phyloP scores from a whole-genome alignment of 2,888 invertebrate species.

The Notocelia uddmanniana region DNA sequence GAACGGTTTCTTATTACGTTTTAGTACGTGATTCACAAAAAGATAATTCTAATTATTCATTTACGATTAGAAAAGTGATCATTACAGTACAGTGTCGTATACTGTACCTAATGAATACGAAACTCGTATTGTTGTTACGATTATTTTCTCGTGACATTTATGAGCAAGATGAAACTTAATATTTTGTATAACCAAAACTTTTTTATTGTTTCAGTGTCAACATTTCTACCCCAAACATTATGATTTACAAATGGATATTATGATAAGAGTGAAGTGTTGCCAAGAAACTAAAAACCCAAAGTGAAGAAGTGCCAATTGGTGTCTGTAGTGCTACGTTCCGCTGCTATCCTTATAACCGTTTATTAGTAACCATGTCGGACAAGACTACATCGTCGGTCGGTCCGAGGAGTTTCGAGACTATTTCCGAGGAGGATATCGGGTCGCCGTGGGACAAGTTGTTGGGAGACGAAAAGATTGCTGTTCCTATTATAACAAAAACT shows the following conservation, averaged over 20 bases:
- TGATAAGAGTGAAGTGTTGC: constrained; percentile 86
- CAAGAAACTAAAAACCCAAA: constrained; percentile 86
- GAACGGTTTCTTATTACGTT: constrained; percentile 50
- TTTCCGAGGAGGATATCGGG: constrained; percentile 78
- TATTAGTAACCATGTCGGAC: constrained; percentile 74
- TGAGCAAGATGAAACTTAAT: too few species aligned
- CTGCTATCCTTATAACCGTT: constrained; percentile 61
- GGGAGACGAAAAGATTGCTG: constrained; percentile 75
- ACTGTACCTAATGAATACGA: too few species aligned
- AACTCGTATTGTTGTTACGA: too few species aligned
- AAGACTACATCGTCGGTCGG: constrained; percentile 82
- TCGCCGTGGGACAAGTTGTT: constrained; percentile 83
- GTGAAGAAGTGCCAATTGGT: constrained; percentile 84
- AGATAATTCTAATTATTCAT: constrained; percentile 5
- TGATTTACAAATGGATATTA: constrained; percentile 87
- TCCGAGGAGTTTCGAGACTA: constrained; percentile 83
- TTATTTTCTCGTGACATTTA: too few species aligned
- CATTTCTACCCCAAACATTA: constrained; percentile 86
- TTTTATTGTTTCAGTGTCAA: constrained; percentile 83
- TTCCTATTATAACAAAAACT: constrained; percentile 81
- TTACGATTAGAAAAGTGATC: neutral
- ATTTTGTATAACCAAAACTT: constrained; percentile 40
- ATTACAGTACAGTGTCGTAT: neutral
- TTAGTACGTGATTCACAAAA: constrained; percentile 30
- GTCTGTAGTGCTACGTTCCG: constrained; percentile 82